Percentiles rank a stretch among this genome's conserved stretches.
Conservation (phyloP, 2,888 invertebrate genomes). For the Ferdinandea cuprea region DNA sequence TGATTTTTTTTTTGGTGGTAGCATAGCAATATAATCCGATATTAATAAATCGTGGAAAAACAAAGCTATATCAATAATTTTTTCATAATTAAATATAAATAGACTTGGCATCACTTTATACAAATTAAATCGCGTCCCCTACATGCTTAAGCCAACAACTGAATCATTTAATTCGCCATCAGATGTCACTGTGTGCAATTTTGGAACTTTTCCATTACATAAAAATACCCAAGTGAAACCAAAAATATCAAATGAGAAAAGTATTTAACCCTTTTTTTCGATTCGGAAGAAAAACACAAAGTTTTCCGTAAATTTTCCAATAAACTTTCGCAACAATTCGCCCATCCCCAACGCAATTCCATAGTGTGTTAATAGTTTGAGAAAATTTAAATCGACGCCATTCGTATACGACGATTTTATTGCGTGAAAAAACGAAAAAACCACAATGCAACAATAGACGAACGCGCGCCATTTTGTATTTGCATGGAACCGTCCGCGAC, state of each 20-base stretch:
- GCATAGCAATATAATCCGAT: too few species aligned
- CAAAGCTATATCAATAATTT: too few species aligned
- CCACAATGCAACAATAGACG: slow-evolving; percentile 71
- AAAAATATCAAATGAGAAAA: slow-evolving; percentile 59
- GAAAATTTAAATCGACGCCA: slow-evolving; percentile 50
- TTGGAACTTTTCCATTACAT: slow-evolving; percentile 76
- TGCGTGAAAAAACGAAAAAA: slow-evolving; percentile 40
- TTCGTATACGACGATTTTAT: slow-evolving; percentile 41
- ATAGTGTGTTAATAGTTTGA: slow-evolving; percentile 10
- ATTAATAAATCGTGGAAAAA: too few species aligned
- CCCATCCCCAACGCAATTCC: background rate
- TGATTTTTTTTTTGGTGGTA: too few species aligned
- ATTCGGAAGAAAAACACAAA: slow-evolving; percentile 32
- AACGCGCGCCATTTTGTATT: slow-evolving; percentile 75
- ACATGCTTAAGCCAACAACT: background rate
- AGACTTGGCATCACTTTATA: slow-evolving; percentile 41
- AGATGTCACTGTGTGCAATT: slow-evolving; percentile 37
- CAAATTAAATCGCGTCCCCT: slow-evolving; percentile 3
- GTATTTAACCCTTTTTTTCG: slow-evolving; percentile 66
- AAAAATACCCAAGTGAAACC: slow-evolving; percentile 72
- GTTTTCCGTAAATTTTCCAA: background rate
- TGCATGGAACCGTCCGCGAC: slow-evolving; percentile 63
- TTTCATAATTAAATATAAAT: too few species aligned
- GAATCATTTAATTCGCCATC: slow-evolving; percentile 7
- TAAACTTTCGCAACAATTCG: background rate